Evolutionary conservation across 2,888 invertebrate genomes (phyloP), one percentile per base, ranked within the genome.

Genomic region (Bombylius discolor): DNA sequence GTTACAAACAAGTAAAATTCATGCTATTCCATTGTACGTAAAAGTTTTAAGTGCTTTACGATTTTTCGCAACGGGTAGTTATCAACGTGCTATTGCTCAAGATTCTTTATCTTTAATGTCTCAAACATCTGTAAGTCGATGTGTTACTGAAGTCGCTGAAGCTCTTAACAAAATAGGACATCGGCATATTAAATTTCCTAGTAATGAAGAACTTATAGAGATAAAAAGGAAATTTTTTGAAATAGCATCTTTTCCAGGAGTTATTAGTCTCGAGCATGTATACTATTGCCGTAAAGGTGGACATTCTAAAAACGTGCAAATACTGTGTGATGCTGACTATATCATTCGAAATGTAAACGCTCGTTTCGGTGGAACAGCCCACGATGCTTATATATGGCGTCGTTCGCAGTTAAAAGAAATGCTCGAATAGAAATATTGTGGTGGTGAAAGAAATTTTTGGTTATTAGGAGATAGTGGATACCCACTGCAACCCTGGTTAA

Each of bases 401-500:
- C 32, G 45, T 13, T 58, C 53, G 13, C 3, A 5, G 7, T 5
- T 51, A 5, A 36, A 51, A 31, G 6, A 13, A 23, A 5, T 23
- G 6, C 6, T 51, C 9, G 7, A 12, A 45, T 8, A 23, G 4
- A 51, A 13, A 44, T 44, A 51, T 31, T 13, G 0, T 45, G 45
- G 23, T 34, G 55, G 52, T 32, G 47, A 51, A 5, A 49, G 54
- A 12, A 45, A 59, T 14, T 59, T 56, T 46, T 59, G 55, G 55
- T 42, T 59, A 4, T 36, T 56, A 31, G 56, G 59, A 14, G 56
- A 59, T 52, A 52, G 54, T 33, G 59, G 59, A 11, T 59, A 55
- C 47, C 59, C 59, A 5, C 49, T 56, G 9, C 52, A 58, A 51
- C 52, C 55, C 32, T 51, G 51, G 51, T 32, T 51, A 39, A 45